Base-by-base conservation (phyloP, 2,888 invertebrate species). In the Harpalus rubripes region DNA sequence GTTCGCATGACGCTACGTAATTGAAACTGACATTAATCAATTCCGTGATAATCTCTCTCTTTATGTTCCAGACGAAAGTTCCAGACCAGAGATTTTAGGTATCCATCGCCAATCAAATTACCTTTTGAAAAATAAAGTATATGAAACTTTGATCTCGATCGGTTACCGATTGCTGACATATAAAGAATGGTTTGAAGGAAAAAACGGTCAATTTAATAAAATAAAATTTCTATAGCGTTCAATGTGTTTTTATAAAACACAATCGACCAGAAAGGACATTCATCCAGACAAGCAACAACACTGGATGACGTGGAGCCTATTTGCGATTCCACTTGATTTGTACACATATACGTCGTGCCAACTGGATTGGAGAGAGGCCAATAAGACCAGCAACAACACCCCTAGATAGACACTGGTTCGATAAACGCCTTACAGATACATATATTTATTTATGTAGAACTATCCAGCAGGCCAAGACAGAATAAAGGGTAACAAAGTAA, bases 11-110 rank as follows among this genome's bases (percentile, higher is more conserved):
- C 74, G 61, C 59, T 74, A 58, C 63, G 76, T 83, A 83, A 83
- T 83, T 83, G 74, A 83, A 83, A 61, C 74, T 76, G 76, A 83
- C 83, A 83, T 74, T 83, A 76, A 83, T 76, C 83, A 83, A 74
- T 83, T 83, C 76, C 41, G 59, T 83, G 41, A 76, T 83, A 76
- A 83, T 76, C 61, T 76, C 83, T 83, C 59, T 83, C 56, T 78
- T 58, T 44, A 78, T 58, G 59, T 76, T 83, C 22, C 72, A 18
- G 72, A 39, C 7, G 8, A 18, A 74, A 44, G 39, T 72, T 15
- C 65, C 65, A 78, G 82, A 56, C 41, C 44, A 16, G 32, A 52
- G 76, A 84, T 63, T 84, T 41, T 41, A 22, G 39, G 72, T 15
- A 78, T 59, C 76, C 84, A 83, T 83, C 61, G 52, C 52, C 76